A percentile compares a stretch with the other conserved stretches of the same genome.
Conservation (phyloP, 2,113 vertebrate genomes). For the Petroica traversi region DNA sequence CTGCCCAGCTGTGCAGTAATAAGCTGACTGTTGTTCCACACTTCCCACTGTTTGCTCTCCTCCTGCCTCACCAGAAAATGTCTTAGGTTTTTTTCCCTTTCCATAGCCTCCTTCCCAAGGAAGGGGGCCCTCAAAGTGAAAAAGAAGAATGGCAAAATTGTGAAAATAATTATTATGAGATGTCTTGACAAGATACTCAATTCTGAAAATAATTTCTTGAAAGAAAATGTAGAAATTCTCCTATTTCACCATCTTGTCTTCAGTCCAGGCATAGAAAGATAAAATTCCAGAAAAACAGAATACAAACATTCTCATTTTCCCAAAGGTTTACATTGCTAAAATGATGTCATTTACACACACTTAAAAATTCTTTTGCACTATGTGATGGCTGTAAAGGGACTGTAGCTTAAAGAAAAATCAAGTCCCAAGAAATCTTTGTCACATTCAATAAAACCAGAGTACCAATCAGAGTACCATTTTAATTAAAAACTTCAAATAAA, state of each 20-base stretch:
- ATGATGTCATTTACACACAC: not conserved
- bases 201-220: not conserved
- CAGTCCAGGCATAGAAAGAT: conserved; percentile 11
- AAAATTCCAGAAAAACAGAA: conserved; percentile 35
- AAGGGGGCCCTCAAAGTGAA: not conserved
- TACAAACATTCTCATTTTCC: not conserved
- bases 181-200: not conserved
- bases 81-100: not conserved
- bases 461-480: conserved; percentile 29
- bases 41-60: not conserved
- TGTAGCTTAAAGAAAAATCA: conserved; percentile 5
- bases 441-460: conserved; percentile 45
- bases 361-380: not conserved
- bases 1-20: not conserved
- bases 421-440: conserved; percentile 54
- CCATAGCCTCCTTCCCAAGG: not conserved
- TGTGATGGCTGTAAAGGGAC: not conserved
- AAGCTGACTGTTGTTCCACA: not conserved
- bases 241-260: not conserved
- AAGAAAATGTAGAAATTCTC: not conserved
- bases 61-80: not conserved
- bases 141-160: not conserved
- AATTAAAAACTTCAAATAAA: conserved; percentile 44
- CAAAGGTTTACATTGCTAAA: not conserved
- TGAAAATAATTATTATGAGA: not conserved